Conservation (phyloP, 2,888 invertebrate species). For the Physocephala rufipes region DNA sequence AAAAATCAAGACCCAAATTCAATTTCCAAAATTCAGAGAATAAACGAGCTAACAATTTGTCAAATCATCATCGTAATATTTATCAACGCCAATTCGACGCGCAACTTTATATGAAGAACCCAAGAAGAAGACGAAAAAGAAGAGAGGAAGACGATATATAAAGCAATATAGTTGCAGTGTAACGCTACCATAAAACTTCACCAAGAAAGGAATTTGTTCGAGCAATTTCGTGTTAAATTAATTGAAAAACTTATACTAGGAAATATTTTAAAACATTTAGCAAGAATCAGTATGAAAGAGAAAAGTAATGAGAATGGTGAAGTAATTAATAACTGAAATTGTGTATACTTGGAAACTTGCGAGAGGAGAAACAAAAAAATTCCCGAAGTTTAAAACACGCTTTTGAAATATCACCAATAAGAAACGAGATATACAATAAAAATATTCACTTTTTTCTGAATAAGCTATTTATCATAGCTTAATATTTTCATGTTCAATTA, state of each 20-base stretch:
- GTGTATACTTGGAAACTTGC: not conserved
- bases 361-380: too few species aligned
- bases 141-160: not conserved
- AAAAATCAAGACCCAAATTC: not conserved
- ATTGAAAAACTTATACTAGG: constrained; percentile 39
- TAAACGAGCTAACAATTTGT: constrained; percentile 36
- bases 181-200: constrained; percentile 2
- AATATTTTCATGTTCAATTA: too few species aligned
- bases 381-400: too few species aligned
- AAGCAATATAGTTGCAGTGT: not conserved
- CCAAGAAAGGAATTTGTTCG: constrained; percentile 38
- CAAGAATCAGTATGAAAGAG: not conserved
- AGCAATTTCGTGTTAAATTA: constrained; percentile 37
- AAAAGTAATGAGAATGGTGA: not conserved
- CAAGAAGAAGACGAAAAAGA: not conserved
- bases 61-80: constrained; percentile 39
- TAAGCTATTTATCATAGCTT: too few species aligned
- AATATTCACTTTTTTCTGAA: too few species aligned
- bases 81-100: constrained; percentile 20
- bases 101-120: not conserved
- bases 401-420: too few species aligned
- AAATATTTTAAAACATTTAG: constrained; percentile 1
- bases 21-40: not conserved
- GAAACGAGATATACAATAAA: too few species aligned
- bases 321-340: not conserved